Percentiles rank a stretch among this genome's conserved stretches.
Conservation (phyloP, 2,113 vertebrate genomes). For the Thalassoma bifasciatum region DNA sequence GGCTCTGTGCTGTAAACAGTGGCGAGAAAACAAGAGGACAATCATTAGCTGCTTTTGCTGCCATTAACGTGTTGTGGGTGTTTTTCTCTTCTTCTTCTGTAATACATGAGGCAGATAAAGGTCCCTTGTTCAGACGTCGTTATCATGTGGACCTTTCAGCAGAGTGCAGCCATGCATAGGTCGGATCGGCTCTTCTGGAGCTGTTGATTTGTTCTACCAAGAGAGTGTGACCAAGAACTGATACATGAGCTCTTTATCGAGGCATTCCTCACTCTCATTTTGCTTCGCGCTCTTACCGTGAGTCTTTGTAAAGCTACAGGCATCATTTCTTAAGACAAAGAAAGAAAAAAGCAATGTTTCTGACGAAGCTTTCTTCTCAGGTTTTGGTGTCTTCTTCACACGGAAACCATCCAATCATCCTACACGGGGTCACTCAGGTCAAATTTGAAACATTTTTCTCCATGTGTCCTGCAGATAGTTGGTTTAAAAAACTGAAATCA, state of each 20-base stretch:
- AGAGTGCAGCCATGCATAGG: conserved; percentile 19
- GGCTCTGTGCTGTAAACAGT: conserved; percentile 55
- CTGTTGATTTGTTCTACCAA: conserved; percentile 45
- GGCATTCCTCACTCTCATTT: background rate
- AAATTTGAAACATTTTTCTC: too few species aligned
- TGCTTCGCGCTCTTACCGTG: background rate
- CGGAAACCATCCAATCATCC: too few species aligned
- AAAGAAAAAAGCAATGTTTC: background rate
- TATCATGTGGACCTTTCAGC: conserved; percentile 30
- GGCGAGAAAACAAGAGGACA: conserved; percentile 30
- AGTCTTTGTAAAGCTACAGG: background rate
- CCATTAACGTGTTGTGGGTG: conserved; percentile 16
- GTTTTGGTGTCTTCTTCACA: background rate
- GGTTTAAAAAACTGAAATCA: too few species aligned
- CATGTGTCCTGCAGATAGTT: too few species aligned
- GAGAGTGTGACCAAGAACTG: conserved; percentile 3
- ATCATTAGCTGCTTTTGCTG: conserved; percentile 46
- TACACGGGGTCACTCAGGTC: too few species aligned
- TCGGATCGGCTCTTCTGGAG: conserved; percentile 29
- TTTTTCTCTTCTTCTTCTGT: conserved; percentile 9
- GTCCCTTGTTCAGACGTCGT: conserved; percentile 31
- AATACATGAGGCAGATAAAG: conserved; percentile 10
- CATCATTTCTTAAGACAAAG: background rate
- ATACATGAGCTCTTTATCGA: conserved; percentile 7
- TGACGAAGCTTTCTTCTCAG: too few species aligned